Conservation (phyloP, 2,888 invertebrate species). For the Andricus quercusramuli region DNA sequence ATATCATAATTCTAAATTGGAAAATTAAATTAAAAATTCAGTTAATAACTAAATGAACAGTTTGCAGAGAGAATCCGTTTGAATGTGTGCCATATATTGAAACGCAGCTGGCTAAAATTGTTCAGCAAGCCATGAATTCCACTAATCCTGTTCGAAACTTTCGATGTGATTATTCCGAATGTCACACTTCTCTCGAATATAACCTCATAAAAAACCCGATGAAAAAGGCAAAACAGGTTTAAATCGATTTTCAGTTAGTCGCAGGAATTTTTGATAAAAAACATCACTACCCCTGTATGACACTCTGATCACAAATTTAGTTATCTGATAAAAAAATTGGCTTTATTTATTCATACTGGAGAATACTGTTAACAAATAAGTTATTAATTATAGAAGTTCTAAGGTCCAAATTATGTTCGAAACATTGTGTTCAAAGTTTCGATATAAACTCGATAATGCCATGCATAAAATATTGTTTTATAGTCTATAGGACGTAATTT, state of each 20-base stretch:
- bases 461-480: too few relatives aligned
- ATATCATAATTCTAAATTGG: not conserved
- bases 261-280: not conserved
- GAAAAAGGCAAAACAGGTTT: not conserved
- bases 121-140: not conserved
- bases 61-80: constrained; percentile 35
- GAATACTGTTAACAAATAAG: too few relatives aligned
- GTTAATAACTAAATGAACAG: constrained; percentile 41
- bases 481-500: too few relatives aligned
- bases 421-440: too few relatives aligned
- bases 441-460: too few relatives aligned
- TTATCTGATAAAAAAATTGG: too few relatives aligned
- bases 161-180: not conserved
- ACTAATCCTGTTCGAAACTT: not conserved
- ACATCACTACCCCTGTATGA: too few relatives aligned
- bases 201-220: not conserved
- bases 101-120: not conserved
- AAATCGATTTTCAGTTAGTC: not conserved
- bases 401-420: too few relatives aligned
- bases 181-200: not conserved
- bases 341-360: too few relatives aligned
- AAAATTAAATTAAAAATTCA: not conserved
- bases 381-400: too few relatives aligned
- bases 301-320: too few relatives aligned
- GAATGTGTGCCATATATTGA: not conserved